A percentile compares a stretch with the other conserved stretches of the same genome.
These are phyloP conservation scores for Eulemur rufifrons DNA, from an alignment of 2,113 vertebrate genomes.

Conservation along the genomic window DNA sequence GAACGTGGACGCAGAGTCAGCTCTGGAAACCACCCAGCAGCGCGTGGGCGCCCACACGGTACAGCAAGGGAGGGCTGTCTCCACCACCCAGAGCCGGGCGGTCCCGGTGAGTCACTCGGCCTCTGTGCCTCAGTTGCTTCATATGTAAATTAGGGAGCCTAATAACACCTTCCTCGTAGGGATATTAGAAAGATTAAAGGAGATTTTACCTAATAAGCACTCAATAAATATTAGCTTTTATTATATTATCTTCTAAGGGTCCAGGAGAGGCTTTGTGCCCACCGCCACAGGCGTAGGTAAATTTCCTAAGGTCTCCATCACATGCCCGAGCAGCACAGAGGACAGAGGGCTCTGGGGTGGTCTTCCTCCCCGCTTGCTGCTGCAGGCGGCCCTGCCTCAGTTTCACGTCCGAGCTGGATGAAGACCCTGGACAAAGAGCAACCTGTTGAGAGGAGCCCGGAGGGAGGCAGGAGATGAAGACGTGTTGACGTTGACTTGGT, in stretches of 20 bases:
- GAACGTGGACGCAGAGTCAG: neutral
- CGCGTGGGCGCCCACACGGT: rapidly evolving
- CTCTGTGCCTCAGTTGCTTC: neutral
- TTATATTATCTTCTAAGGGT: neutral
- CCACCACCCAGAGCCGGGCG: neutral
- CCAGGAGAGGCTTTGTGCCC: neutral
- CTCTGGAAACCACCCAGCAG: neutral
- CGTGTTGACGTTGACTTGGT: rapidly evolving
- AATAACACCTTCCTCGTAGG: neutral
- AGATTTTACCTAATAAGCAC: neutral
- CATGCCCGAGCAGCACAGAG: rapidly evolving
- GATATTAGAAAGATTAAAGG: neutral
- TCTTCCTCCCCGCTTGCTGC: rapidly evolving
- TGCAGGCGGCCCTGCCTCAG: neutral
- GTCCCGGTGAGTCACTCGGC: neutral
- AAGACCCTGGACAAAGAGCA: neutral
- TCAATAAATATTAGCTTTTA: neutral
- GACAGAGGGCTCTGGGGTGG: rapidly evolving
- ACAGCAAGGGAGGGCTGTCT: rapidly evolving
- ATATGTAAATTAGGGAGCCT: neutral
- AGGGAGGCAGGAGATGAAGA: neutral
- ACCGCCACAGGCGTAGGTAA: neutral
- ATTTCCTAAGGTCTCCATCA: neutral
- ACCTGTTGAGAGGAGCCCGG: neutral
- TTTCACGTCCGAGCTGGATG: neutral